A percentile compares a stretch with the other conserved stretches of the same genome.
These are phyloP conservation scores for Malaclemys terrapin DNA, from an alignment of 2,113 vertebrate species.

Conservation along the genomic window DNA sequence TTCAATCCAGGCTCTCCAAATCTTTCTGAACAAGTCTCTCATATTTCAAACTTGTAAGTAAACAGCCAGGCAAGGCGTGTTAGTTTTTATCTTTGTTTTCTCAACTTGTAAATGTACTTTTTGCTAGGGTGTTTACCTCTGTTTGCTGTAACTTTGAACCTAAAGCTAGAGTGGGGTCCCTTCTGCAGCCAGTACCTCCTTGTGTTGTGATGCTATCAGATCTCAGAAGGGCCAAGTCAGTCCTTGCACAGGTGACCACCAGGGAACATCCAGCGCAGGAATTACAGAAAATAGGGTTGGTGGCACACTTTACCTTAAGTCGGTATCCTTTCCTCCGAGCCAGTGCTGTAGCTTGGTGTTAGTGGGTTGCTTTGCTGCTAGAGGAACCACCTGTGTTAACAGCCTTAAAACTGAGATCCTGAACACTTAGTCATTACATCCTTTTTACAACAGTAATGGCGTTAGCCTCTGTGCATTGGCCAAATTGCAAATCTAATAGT, in stretches of 20 bases:
- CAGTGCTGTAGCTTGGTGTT: background rate
- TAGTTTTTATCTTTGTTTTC: no score
- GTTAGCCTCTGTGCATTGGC: background rate
- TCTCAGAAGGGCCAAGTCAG: background rate
- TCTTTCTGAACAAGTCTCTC: no score
- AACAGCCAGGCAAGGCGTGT: no score
- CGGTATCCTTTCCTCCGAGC: background rate
- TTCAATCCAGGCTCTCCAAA: no score
- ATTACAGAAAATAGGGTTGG: background rate
- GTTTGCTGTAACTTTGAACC: no score
- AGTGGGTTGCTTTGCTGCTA: background rate
- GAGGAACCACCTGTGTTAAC: background rate
- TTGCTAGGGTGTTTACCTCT: no score
- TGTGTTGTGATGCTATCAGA: background rate
- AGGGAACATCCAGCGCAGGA: background rate
- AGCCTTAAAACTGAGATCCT: background rate
- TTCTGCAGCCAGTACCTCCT: no score
- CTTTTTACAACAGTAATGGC: accelerated
- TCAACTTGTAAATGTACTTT: no score
- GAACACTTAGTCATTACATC: background rate
- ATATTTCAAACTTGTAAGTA: no score
- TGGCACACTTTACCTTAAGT: background rate
- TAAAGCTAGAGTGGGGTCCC: no score
- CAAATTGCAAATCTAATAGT: background rate
- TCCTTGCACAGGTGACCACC: background rate